Percentiles rank a stretch among this genome's conserved stretches.
phyloP scores from a whole-genome alignment of 2,888 invertebrate genomes.

The Willowsia nigromaculata region DNA sequence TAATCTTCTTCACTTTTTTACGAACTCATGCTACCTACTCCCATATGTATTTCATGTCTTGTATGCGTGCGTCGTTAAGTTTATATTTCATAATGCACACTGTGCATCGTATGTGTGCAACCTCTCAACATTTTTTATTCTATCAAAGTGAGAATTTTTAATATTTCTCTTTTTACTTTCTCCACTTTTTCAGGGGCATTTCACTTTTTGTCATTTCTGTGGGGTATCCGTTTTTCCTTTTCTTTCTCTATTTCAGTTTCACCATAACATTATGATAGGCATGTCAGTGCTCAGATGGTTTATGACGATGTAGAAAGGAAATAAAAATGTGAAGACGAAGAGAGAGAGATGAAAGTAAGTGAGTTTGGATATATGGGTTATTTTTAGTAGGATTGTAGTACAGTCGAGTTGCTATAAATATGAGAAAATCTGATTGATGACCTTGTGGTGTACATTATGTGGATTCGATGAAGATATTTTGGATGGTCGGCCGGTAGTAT shows the following conservation, averaged over 20 bases:
- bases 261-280: constrained; percentile 45
- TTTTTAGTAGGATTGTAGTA: neutral
- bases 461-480: constrained; percentile 48
- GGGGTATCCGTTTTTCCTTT: constrained; percentile 50
- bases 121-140: constrained; percentile 13
- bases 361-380: neutral
- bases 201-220: constrained; percentile 61
- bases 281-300: constrained; percentile 49
- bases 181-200: neutral
- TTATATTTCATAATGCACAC: neutral
- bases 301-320: constrained; percentile 40
- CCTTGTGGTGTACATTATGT: constrained; percentile 58
- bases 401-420: neutral
- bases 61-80: neutral
- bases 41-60: neutral
- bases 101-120: constrained; percentile 10
- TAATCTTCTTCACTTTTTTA: constrained; percentile 54
- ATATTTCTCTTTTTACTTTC: constrained; percentile 25
- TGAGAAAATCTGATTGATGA: constrained; percentile 71
- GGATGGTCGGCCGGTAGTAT: neutral
- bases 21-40: neutral
- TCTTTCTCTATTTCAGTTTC: constrained; percentile 41
- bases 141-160: constrained; percentile 65
- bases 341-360: neutral
- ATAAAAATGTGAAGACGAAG: neutral